Evolutionary conservation across 1,140 invertebrate species (phyloP).

Genomic region (Oreohelix idahoensis): DNA sequence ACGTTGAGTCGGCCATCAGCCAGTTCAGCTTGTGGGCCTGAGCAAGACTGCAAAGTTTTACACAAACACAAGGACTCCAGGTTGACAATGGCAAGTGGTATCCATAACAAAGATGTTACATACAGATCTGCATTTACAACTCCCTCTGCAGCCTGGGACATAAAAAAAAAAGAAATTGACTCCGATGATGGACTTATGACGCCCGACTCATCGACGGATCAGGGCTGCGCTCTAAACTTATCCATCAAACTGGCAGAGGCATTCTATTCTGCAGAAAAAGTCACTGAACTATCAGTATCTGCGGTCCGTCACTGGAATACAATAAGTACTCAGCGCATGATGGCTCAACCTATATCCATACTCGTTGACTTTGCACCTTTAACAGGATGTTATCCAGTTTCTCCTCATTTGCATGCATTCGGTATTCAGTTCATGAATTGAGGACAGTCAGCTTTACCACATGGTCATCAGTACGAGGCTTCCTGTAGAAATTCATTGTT

Average conservation of each 20-base stretch:
- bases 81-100: neutral
- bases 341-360: slow-evolving; percentile 8
- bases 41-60: neutral
- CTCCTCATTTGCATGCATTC: neutral
- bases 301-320: neutral
- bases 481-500: neutral
- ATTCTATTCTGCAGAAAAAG: neutral
- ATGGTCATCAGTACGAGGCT: neutral
- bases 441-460: neutral
- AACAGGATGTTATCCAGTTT: neutral
- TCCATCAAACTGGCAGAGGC: slow-evolving; percentile 24
- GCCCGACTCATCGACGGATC: slow-evolving; percentile 41
- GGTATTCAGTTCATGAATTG: slow-evolving; percentile 2
- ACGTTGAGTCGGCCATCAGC: neutral
- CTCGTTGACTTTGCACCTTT: neutral
- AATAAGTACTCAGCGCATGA: neutral
- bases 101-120: neutral
- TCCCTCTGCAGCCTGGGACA: neutral
- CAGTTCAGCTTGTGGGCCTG: neutral
- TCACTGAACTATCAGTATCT: neutral
- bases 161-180: neutral
- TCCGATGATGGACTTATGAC: neutral
- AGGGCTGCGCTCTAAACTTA: slow-evolving; percentile 36
- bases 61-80: neutral
- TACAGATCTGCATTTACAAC: slow-evolving; percentile 10